Evolutionary conservation across 2,888 invertebrate genomes (phyloP), one percentile per base, ranked within the genome.

Genomic region (Limnephilus auricula): DNA sequence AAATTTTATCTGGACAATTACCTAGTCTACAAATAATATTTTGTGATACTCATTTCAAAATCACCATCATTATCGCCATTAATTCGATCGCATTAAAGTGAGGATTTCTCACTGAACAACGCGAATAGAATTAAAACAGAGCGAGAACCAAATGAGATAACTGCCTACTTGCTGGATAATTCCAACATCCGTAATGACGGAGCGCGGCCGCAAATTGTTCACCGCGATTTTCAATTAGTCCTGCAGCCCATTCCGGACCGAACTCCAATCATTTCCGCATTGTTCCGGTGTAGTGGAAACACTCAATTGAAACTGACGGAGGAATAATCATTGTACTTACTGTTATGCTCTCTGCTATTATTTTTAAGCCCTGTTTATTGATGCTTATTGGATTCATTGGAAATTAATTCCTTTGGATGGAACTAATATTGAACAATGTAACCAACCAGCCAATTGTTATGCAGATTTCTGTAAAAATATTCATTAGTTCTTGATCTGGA

Each of bases 141-240:
- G 50, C 50, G 50, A 50, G 50, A 18, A n/a, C 65, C 65, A 65
- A 65, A 65, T 25, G 65, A 65, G 65, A 65, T 65, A 65, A 65
- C 65, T 65, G n/a, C 65, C 4, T 25, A 25, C 25, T 25, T 65
- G 65, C 9, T 6, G 65, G 1, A n/a, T 65, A 65, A 65, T 65
- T 65, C 65, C 25, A 65, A 65, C 25, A 65, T 65, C 65, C 65
- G 65, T 65, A 65, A 65, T 65, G 65, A 65, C 18, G 4, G 50
- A 15, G 18, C 50, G 15, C 18, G 18, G 50, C 65, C 65, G 65
- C 65, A n/a, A 65, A 65, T 65, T 65, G 65, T n/a, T 25, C 65
- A 65, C 65, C 65, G 65, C 65, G 65, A 65, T 65, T 65, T 65
- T 65, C 65, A 65, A 65, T 65, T 65, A n/a, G 65, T 65, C 65